A percentile compares a stretch with the other conserved stretches of the same genome.
Conservation (phyloP, 2,888 invertebrate species). For the Stramonita haemastoma region DNA sequence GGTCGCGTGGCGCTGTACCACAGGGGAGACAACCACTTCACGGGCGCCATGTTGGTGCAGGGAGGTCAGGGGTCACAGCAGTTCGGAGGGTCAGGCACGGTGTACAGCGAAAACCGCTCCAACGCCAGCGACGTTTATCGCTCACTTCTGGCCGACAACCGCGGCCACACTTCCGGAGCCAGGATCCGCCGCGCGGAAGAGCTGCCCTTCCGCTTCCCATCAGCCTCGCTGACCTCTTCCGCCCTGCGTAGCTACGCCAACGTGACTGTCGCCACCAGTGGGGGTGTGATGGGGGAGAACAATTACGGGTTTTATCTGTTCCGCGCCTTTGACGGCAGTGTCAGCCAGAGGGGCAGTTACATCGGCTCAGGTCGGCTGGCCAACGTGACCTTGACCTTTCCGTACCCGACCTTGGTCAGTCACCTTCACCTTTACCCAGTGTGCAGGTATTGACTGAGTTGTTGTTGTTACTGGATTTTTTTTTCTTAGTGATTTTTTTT, state of each 20-base stretch:
- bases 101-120: conserved; percentile 55
- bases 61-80: conserved; percentile 57
- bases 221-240: background rate
- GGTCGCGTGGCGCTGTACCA: conserved; percentile 68
- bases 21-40: conserved; percentile 58
- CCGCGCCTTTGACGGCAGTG: conserved; percentile 12
- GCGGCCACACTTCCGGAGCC: conserved; percentile 50
- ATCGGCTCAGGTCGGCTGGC: background rate
- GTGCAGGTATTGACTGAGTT: conserved; percentile 46
- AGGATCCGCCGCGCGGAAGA: conserved; percentile 56
- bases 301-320: conserved; percentile 7
- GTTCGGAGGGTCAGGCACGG: conserved; percentile 63
- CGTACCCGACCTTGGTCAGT: conserved; percentile 56
- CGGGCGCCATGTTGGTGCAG: conserved; percentile 57
- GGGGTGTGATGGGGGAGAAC: conserved; percentile 35
- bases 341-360: background rate
- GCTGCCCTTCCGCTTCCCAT: conserved; percentile 50
- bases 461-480: background rate
- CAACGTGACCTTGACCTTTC: conserved; percentile 52
- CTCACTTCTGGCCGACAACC: conserved; percentile 57
- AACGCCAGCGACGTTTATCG: conserved; percentile 38
- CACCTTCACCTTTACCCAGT: conserved; percentile 60
- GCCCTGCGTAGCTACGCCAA: conserved; percentile 52
- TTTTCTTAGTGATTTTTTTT: background rate
- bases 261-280: conserved; percentile 52